phyloP scores from a whole-genome alignment of 2,113 vertebrate genomes.

The Jacana jacana region DNA sequence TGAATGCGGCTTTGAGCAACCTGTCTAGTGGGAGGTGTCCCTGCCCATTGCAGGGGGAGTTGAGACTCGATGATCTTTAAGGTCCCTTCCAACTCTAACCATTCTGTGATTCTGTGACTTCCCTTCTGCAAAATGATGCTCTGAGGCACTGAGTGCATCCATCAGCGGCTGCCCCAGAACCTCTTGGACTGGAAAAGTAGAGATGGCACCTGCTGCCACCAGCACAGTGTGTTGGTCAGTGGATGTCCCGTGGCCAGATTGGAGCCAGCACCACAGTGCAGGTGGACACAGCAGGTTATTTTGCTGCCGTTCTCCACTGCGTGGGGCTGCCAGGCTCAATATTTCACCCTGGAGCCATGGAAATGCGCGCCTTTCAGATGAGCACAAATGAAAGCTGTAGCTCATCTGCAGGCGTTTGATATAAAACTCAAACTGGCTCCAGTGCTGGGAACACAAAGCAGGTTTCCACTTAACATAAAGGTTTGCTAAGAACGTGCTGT shows the following conservation, averaged over 20 bases:
- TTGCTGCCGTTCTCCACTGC: not conserved
- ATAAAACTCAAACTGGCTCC: not conserved
- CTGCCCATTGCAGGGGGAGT: too few species aligned
- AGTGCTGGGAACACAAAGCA: not conserved
- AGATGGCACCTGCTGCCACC: not conserved
- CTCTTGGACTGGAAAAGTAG: not conserved
- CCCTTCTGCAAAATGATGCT: not conserved
- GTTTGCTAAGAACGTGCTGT: not conserved
- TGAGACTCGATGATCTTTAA: too few species aligned
- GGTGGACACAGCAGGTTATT: not conserved
- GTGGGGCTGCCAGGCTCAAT: conserved; percentile 40
- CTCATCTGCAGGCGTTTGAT: not conserved
- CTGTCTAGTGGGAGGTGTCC: too few species aligned
- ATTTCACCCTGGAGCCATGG: not conserved
- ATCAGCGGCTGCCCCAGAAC: not conserved
- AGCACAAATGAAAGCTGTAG: not conserved
- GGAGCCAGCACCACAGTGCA: not conserved
- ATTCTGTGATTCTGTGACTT: too few species aligned
- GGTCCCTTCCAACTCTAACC: too few species aligned
- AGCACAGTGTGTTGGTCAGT: accelerated
- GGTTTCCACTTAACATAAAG: not conserved
- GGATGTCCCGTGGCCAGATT: not conserved
- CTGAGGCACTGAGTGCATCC: not conserved
- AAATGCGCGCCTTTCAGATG: not conserved
- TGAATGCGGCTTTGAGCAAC: too few species aligned